phyloP scores from a whole-genome alignment of 2,797 vertebrate species.

The Sebastes hubbsi region DNA sequence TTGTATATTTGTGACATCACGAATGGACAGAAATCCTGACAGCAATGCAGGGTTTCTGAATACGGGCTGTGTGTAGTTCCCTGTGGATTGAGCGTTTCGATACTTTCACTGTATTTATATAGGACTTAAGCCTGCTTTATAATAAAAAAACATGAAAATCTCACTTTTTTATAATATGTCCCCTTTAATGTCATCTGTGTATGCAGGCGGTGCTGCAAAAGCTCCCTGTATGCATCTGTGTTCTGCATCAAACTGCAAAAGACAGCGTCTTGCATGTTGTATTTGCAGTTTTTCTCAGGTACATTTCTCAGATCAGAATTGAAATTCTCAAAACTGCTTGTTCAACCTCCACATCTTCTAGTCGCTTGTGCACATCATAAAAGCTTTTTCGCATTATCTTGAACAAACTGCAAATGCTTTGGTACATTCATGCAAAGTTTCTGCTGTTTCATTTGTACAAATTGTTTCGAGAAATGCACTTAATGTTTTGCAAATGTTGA shows the following conservation, averaged over 20 bases:
- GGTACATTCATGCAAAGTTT: not conserved
- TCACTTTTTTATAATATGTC: too few relatives aligned
- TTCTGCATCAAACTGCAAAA: not conserved
- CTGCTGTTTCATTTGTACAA: not conserved
- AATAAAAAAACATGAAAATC: too few relatives aligned
- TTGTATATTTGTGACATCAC: too few relatives aligned
- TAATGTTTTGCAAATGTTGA: not conserved
- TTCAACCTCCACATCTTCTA: not conserved
- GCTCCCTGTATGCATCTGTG: not conserved
- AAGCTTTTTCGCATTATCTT: too few relatives aligned
- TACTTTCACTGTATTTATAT: too few relatives aligned
- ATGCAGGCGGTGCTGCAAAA: not conserved
- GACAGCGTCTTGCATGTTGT: not conserved
- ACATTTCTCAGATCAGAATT: too few relatives aligned
- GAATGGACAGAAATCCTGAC: too few relatives aligned
- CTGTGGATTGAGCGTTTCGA: too few relatives aligned
- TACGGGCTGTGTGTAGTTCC: too few relatives aligned
- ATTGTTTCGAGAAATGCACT: not conserved
- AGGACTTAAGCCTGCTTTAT: too few relatives aligned
- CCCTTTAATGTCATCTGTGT: not conserved
- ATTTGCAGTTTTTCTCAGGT: too few relatives aligned
- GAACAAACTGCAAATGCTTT: not conserved
- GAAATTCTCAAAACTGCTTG: not conserved
- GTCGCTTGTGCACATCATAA: not conserved
- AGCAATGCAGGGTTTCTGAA: too few relatives aligned